phyloP scores from a whole-genome alignment of 1,140 invertebrate species.

The Anastrepha ludens region DNA sequence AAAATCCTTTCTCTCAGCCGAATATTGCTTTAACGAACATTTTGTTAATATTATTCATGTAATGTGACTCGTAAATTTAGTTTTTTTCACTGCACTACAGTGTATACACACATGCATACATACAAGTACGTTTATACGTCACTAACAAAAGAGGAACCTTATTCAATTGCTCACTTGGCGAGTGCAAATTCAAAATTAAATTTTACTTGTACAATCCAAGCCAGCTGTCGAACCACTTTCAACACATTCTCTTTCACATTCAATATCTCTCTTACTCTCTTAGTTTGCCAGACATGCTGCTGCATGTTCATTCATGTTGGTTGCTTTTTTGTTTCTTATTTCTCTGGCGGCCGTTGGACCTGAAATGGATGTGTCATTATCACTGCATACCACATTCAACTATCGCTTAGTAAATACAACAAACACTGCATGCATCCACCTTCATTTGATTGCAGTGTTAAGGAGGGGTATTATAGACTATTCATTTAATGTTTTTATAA shows the following conservation, averaged over 20 bases:
- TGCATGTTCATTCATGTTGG: constrained; percentile 23
- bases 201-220: background rate
- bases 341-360: background rate
- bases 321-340: background rate
- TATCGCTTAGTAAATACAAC: background rate
- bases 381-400: background rate
- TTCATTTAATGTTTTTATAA: too few relatives aligned
- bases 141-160: background rate
- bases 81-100: background rate
- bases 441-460: too few relatives aligned
- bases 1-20: too few relatives aligned
- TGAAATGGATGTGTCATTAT: constrained; percentile 17
- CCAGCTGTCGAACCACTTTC: background rate
- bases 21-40: too few relatives aligned
- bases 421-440: background rate
- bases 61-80: too few relatives aligned
- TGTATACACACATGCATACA: too few relatives aligned
- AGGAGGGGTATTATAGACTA: too few relatives aligned
- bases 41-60: too few relatives aligned
- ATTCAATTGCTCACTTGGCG: background rate
- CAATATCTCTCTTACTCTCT: background rate
- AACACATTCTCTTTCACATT: background rate
- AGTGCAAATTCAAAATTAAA: background rate
- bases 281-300: background rate
- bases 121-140: background rate